Percentiles rank a stretch among this genome's conserved stretches.
These are phyloP conservation scores for Maniola jurtina DNA, from an alignment of 1,140 invertebrate genomes.

Conservation along the genomic window DNA sequence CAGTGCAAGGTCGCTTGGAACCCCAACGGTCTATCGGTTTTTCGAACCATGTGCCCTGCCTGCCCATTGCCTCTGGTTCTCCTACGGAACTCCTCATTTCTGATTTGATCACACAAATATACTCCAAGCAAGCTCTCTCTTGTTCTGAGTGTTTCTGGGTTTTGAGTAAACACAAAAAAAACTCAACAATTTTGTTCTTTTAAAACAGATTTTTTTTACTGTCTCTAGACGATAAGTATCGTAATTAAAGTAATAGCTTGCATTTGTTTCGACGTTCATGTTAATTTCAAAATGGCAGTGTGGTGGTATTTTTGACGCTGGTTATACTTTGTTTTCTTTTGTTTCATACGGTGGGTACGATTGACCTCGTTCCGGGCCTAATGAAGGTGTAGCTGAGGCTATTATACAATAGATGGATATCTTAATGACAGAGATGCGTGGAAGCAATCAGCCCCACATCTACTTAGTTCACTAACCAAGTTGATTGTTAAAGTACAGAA, in stretches of 20 bases:
- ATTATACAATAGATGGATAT: constrained; percentile 1
- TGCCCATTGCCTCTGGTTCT: no score
- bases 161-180: background rate
- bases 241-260: background rate
- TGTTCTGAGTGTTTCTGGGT: no score
- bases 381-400: background rate
- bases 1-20: no score
- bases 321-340: constrained; percentile 18
- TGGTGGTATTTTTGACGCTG: background rate
- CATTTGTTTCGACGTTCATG: background rate
- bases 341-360: constrained; percentile 16
- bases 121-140: no score
- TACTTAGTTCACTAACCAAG: background rate
- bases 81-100: no score
- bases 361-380: constrained; percentile 20
- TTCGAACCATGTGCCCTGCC: no score
- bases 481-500: background rate
- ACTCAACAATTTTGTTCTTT: background rate
- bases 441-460: constrained; percentile 4
- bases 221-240: background rate
- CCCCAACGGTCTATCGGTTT: no score
- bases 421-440: constrained; percentile 2
- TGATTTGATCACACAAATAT: no score
- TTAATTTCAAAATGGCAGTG: background rate
- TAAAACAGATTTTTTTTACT: no score